These are phyloP conservation scores for Orthonychiurus folsomi DNA, from an alignment of 2,888 invertebrate species.

Conservation along the genomic window DNA sequence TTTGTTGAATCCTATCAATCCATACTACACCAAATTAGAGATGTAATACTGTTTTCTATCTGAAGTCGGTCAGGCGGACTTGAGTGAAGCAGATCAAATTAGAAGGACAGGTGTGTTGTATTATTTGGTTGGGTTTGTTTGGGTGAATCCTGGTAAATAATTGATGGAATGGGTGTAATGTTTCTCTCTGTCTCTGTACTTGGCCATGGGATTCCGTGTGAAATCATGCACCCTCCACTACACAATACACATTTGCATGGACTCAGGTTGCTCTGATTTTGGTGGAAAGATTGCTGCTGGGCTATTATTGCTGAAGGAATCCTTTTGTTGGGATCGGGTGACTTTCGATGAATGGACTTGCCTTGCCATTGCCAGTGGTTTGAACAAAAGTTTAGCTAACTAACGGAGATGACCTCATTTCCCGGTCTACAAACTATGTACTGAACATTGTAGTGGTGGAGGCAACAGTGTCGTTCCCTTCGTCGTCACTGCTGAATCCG, in stretches of 20 bases:
- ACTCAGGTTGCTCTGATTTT: background rate
- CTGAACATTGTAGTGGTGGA: no score
- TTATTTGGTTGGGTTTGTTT: background rate
- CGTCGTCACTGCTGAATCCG: background rate
- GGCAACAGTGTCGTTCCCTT: background rate
- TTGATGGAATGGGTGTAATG: background rate
- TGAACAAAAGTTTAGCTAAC: background rate
- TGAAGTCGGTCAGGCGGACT: background rate
- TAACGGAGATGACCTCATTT: background rate
- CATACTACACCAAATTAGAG: no score
- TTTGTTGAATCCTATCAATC: no score
- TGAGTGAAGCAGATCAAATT: background rate
- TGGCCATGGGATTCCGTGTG: no score
- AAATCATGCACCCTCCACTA: no score
- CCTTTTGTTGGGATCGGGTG: no score
- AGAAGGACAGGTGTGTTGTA: background rate
- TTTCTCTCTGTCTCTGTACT: no score
- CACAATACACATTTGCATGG: no score
- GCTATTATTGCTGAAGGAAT: no score
- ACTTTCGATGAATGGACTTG: constrained; percentile 1
- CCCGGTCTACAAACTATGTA: background rate
- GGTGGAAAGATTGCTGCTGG: background rate
- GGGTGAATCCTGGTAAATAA: background rate
- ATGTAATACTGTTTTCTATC: background rate
- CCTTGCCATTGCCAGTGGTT: background rate